Conservation (phyloP, 2,113 vertebrate genomes). For the Dasypus novemcinctus region DNA sequence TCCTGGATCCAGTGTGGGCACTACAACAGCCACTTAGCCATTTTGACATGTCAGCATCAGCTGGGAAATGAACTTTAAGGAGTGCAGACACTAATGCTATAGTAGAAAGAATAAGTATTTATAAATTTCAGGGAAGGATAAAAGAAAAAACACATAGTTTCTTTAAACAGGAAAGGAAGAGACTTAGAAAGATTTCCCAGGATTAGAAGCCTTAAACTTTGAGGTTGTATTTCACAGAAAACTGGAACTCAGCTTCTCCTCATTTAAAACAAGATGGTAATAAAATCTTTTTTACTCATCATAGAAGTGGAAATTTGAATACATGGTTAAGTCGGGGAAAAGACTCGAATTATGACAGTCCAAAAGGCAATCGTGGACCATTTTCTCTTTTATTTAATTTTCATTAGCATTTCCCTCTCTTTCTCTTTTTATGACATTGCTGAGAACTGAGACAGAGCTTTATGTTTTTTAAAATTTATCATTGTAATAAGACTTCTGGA, state of each 20-base stretch:
- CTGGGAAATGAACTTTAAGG: not conserved
- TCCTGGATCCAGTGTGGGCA: not conserved
- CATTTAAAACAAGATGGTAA: not conserved
- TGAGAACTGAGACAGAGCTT: conserved; percentile 6
- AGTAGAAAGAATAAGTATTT: not conserved
- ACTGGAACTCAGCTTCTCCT: not conserved
- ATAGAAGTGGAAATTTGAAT: not conserved
- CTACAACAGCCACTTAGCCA: not conserved
- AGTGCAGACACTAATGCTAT: not conserved
- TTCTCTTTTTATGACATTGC: not conserved
- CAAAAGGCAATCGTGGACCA: not conserved
- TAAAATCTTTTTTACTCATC: not conserved
- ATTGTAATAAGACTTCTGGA: not conserved
- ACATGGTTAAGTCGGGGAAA: not conserved
- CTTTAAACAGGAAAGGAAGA: not conserved
- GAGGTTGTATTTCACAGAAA: not conserved
- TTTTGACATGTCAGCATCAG: not conserved
- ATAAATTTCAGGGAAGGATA: not conserved
- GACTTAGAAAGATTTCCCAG: not conserved
- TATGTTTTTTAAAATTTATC: conserved; percentile 25
- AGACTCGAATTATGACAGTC: not conserved
- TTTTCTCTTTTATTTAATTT: not conserved
- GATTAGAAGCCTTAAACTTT: not conserved
- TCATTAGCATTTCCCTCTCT: not conserved
- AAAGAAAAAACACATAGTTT: not conserved